phyloP scores from a whole-genome alignment of 2,888 invertebrate species.

The Tupiocoris notatus region DNA sequence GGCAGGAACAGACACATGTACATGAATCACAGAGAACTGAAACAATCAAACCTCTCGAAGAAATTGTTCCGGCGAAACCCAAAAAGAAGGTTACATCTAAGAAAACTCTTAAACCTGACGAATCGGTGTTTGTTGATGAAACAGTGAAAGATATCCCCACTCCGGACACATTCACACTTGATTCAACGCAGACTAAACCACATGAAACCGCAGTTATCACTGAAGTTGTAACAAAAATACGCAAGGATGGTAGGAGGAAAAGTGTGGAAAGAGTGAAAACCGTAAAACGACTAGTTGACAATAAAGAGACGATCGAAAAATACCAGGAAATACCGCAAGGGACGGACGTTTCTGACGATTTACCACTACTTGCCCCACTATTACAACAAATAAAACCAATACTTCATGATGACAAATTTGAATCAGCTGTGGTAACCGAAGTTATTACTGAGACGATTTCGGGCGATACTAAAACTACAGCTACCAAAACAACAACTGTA shows the following conservation, averaged over 20 bases:
- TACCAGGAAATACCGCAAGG: slow-evolving; percentile 42
- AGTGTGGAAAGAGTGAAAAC: slow-evolving; percentile 25
- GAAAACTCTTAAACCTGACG: neutral
- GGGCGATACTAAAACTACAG: slow-evolving; percentile 43
- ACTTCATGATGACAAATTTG: slow-evolving; percentile 53
- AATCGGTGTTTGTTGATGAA: neutral
- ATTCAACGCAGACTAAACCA: slow-evolving; percentile 55
- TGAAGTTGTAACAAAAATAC: neutral
- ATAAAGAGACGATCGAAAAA: slow-evolving; percentile 44
- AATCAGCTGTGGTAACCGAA: slow-evolving; percentile 54
- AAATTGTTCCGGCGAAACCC: neutral
- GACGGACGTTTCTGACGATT: slow-evolving; percentile 52
- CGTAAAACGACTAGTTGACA: neutral
- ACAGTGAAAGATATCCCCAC: neutral
- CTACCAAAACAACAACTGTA: slow-evolving; percentile 42
- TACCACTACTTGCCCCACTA: slow-evolving; percentile 48
- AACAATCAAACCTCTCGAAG: neutral
- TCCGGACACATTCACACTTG: slow-evolving; percentile 48
- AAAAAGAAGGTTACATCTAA: slow-evolving; percentile 30
- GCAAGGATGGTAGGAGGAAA: slow-evolving; percentile 22
- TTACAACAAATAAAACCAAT: slow-evolving; percentile 51
- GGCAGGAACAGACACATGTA: slow-evolving; percentile 47
- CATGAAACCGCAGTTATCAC: slow-evolving; percentile 54
- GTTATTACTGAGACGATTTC: slow-evolving; percentile 50
- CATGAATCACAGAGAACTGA: slow-evolving; percentile 44